A percentile compares a stretch with the other conserved stretches of the same genome.
phyloP scores from a whole-genome alignment of 2,113 vertebrate genomes.

The Benitochromis conjunctus region DNA sequence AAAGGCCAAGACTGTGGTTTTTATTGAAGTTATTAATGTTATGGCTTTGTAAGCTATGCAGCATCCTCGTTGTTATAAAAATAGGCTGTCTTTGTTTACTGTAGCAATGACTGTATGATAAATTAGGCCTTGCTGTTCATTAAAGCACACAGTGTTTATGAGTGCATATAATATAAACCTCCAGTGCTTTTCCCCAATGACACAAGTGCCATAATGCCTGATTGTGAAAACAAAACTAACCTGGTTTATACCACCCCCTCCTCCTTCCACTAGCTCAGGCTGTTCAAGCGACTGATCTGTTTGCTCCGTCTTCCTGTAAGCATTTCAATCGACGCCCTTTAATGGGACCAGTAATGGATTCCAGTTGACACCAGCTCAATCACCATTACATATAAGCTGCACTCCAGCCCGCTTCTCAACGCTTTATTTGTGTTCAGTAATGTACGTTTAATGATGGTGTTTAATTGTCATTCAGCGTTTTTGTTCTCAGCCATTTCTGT shows the following conservation, averaged over 20 bases:
- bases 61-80: neutral
- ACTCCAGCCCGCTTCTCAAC: neutral
- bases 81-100: neutral
- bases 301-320: neutral
- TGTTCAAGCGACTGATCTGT: neutral
- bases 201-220: neutral
- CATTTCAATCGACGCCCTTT: neutral
- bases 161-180: neutral
- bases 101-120: neutral
- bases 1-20: neutral
- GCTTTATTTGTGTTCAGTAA: slow-evolving; percentile 25
- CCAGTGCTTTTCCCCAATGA: neutral
- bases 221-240: neutral
- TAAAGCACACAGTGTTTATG: neutral
- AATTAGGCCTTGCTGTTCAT: neutral
- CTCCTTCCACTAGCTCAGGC: neutral
- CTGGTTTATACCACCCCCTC: neutral
- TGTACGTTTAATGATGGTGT: slow-evolving; percentile 31
- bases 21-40: neutral
- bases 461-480: slow-evolving; percentile 16
- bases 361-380: slow-evolving; percentile 24
- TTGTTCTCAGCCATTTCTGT: neutral
- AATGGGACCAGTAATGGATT: slow-evolving; percentile 34
- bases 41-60: neutral
- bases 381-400: slow-evolving; percentile 16